Base-by-base conservation (phyloP, 2,113 vertebrate genomes). In the Charina bottae region DNA sequence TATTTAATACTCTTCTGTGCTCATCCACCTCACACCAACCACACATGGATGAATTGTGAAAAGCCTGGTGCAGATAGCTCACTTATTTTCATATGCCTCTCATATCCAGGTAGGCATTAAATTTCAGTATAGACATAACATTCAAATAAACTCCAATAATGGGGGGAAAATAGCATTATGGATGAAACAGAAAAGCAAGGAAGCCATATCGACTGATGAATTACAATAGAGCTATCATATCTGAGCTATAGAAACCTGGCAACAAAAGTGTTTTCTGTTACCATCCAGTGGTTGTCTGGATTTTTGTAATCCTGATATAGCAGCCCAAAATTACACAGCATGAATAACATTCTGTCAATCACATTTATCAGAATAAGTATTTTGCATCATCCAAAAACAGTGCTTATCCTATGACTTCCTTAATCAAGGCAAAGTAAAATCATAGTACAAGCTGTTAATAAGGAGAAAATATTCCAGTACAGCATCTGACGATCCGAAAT, bases 141-240 rank as follows among this genome's bases (percentile, higher is more conserved):
- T 83, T 2, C 54, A 88, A 85, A 4, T 19, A 90, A 53, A 33
- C 62, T 92, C 37, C 42, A 4, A 60, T 54, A 53, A 37, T 46
- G 55, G 53, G 55, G 53, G 42, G 49, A 0, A 49, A 8, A 33
- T 9, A 68, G 62, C 8, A 90, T 87, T 1, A 64, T 53, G 49
- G 91, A 94, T n/a, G 83, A 68, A 78, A 85, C 15, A 33, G 58
- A 84, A 85, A 15, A 92, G 33, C 46, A 28, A 89, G 89, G 83
- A 83, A 95, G 42, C 12, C 78, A n/a, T 56, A 54, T 0, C 1
- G 92, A 9, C 8, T 89, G 86, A 26, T 88, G 93, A 0, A 0
- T 28, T 42, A 42, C 42, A 42, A 42, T 42, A 42, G 42, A 42
- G 42, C 42, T 42, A 42, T 42, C 42, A 42, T 42, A 42, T 42